Evolutionary conservation across 2,888 invertebrate species (phyloP).

Genomic region (Acleris cristana): DNA sequence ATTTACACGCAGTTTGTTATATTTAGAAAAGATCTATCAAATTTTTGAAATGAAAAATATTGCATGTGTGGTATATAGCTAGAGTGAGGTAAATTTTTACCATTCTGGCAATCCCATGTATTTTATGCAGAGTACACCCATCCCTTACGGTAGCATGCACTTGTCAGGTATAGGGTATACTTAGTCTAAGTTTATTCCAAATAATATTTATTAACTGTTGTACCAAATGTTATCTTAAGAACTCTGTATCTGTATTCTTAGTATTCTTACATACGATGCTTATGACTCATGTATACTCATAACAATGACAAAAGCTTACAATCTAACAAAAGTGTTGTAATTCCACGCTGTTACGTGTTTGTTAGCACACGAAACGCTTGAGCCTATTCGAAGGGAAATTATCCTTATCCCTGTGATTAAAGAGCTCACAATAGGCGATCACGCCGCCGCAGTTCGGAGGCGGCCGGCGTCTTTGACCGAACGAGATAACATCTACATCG

Average conservation of each 20-base stretch:
- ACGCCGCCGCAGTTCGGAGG: conserved; percentile 46
- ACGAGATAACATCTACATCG: conserved; percentile 78
- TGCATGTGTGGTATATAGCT: too few relatives aligned
- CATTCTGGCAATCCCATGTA: too few relatives aligned
- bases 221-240: neutral
- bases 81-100: too few relatives aligned
- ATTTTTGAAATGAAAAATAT: too few relatives aligned
- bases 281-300: conserved; percentile 72
- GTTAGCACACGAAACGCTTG: conserved; percentile 44
- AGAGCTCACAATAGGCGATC: conserved; percentile 46
- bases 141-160: too few relatives aligned
- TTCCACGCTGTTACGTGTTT: conserved; percentile 77
- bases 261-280: conserved; percentile 50
- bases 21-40: too few relatives aligned
- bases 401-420: conserved; percentile 42
- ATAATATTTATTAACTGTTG: too few relatives aligned
- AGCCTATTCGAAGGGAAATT: conserved; percentile 29
- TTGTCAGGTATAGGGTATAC: too few relatives aligned
- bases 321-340: conserved; percentile 79
- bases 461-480: conserved; percentile 78
- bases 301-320: conserved; percentile 76
- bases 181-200: too few relatives aligned
- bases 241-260: conserved; percentile 4
- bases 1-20: too few relatives aligned
- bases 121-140: too few relatives aligned